phyloP scores from a whole-genome alignment of 1,140 invertebrate species.

The Trichonephila clavata region DNA sequence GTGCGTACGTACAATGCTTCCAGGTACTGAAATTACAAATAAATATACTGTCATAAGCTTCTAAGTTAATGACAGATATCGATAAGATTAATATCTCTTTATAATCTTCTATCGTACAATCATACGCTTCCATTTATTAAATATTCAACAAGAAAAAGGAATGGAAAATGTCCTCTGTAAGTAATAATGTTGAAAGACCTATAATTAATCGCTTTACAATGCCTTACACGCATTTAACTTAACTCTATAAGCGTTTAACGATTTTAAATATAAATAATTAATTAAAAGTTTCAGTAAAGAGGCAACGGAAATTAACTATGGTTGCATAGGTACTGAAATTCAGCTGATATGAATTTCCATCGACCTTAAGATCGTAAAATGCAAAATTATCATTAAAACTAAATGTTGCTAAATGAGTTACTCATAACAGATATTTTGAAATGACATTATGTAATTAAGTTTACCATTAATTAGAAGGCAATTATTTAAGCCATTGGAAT shows the following conservation, averaged over 20 bases:
- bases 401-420: conserved; percentile 1
- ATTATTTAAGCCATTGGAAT: conserved; percentile 3
- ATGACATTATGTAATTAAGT: conserved; percentile 2
- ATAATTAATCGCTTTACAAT: background rate
- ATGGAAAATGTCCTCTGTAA: background rate
- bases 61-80: no score
- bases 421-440: background rate
- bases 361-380: background rate
- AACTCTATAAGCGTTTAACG: background rate
- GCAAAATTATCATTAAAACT: background rate
- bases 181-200: background rate
- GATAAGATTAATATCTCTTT: no score
- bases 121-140: no score
- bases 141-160: background rate
- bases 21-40: no score
- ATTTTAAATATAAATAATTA: background rate
- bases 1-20: no score
- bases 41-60: no score
- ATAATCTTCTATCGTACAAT: no score
- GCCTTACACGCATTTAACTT: background rate
- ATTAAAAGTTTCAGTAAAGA: background rate
- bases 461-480: conserved; percentile 23
- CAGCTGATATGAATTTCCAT: background rate
- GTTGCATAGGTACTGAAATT: background rate
- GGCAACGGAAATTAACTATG: background rate